Percentiles rank a stretch among this genome's conserved stretches.
These are phyloP conservation scores for Stichopus chloronotus DNA, from an alignment of 35 echinoderm and acorn worm species.

Conservation along the genomic window DNA sequence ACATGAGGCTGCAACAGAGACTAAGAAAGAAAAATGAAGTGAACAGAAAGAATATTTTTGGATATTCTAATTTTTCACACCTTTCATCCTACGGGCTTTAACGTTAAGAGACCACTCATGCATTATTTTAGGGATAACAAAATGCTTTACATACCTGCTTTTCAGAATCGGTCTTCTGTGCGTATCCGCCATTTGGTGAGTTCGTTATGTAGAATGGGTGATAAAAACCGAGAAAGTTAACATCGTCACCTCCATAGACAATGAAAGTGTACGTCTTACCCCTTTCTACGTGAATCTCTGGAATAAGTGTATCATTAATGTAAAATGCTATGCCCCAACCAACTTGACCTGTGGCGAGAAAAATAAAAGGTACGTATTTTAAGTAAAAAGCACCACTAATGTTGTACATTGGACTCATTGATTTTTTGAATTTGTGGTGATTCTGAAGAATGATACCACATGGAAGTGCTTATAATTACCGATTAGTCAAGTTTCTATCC, in stretches of 20 bases:
- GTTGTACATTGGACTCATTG: too few relatives aligned
- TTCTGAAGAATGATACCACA: too few relatives aligned
- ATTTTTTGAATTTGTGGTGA: neutral
- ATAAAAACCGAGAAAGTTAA: slow-evolving; percentile 49
- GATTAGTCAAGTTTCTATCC: too few relatives aligned
- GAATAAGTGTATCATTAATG: slow-evolving; percentile 75
- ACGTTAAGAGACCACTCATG: too few relatives aligned
- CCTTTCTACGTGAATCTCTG: slow-evolving; percentile 58
- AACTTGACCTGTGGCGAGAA: slow-evolving; percentile 54
- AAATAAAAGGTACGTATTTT: neutral
- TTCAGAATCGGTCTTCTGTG: slow-evolving; percentile 30
- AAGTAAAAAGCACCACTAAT: too few relatives aligned
- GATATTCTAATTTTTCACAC: too few relatives aligned
- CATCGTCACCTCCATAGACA: slow-evolving; percentile 76
- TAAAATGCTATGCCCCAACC: slow-evolving; percentile 89
- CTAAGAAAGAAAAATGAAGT: too few relatives aligned
- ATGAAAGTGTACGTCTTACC: slow-evolving; percentile 76
- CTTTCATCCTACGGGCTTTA: too few relatives aligned
- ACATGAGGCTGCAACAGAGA: too few relatives aligned
- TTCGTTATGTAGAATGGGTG: slow-evolving; percentile 89
- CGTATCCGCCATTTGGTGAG: slow-evolving; percentile 65
- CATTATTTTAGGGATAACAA: too few relatives aligned
- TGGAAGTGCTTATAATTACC: too few relatives aligned
- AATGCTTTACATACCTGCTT: slow-evolving; percentile 40
- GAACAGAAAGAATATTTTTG: too few relatives aligned